These are phyloP conservation scores for Xerus rutilus DNA, from an alignment of 2,797 vertebrate genomes.

Conservation along the genomic window DNA sequence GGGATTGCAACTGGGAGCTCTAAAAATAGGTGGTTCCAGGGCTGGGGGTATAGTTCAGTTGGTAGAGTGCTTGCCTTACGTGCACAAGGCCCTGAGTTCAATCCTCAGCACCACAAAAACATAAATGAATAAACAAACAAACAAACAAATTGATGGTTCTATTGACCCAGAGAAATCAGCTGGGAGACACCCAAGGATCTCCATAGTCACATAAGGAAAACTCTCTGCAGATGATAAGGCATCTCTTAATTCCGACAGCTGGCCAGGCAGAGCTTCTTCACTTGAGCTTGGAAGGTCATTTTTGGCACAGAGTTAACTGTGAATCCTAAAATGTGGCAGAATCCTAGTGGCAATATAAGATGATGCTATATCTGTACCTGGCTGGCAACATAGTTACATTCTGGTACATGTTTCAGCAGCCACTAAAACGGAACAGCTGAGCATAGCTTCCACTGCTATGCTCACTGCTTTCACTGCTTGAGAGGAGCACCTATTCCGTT, in stretches of 20 bases:
- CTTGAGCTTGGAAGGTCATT: neutral
- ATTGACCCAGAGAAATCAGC: neutral
- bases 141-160: neutral
- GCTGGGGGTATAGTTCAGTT: too few relatives aligned
- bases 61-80: too few relatives aligned
- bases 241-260: neutral
- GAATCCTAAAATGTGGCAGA: neutral
- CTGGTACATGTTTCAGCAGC: neutral
- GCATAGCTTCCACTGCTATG: neutral
- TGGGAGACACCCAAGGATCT: neutral
- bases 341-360: neutral
- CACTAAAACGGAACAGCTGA: neutral
- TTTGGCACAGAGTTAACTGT: neutral
- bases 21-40: neutral
- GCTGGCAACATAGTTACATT: neutral
- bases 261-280: neutral
- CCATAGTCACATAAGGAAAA: neutral
- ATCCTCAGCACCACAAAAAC: too few relatives aligned
- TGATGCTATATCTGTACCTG: neutral
- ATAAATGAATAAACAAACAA: too few relatives aligned
- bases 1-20: neutral
- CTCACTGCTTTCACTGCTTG: neutral
- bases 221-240: neutral
- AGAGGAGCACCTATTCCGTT: neutral
- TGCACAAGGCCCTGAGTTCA: too few relatives aligned